phyloP scores from a whole-genome alignment of 2,797 vertebrate genomes.

The Mionectes olivaceus region DNA sequence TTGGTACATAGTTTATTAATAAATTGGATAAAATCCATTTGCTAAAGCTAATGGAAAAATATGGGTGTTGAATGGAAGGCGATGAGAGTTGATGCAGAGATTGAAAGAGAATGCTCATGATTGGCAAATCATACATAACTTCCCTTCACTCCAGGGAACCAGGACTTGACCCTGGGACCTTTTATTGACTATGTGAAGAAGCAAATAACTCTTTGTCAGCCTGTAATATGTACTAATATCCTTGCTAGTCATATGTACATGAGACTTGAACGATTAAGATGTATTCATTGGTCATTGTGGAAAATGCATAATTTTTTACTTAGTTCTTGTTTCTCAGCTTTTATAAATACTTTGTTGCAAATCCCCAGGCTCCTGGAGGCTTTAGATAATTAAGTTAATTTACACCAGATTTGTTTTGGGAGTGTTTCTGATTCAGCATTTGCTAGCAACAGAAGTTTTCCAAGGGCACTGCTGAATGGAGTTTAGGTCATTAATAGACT shows the following conservation, averaged over 20 bases:
- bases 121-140: not conserved
- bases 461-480: slow-evolving; percentile 60
- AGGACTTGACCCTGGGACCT: not conserved
- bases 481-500: slow-evolving; percentile 54
- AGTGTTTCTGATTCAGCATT: slow-evolving; percentile 63
- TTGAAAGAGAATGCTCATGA: not conserved
- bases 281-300: not conserved
- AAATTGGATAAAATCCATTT: not conserved
- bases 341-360: slow-evolving; percentile 25
- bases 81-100: not conserved
- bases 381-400: slow-evolving; percentile 65
- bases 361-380: slow-evolving; percentile 28
- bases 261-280: not conserved
- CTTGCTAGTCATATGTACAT: not conserved
- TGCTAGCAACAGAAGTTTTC: slow-evolving; percentile 66
- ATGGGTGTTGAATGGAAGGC: not conserved
- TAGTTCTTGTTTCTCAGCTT: not conserved
- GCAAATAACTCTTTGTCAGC: not conserved
- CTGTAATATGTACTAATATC: not conserved
- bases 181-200: not conserved
- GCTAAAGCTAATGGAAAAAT: not conserved
- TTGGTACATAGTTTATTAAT: not conserved
- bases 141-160: not conserved
- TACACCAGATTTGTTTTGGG: slow-evolving; percentile 65
- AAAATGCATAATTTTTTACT: not conserved